A percentile compares a stretch with the other conserved stretches of the same genome.
These are phyloP conservation scores for Trichomycterus rosablanca DNA, from an alignment of 2,113 vertebrate genomes.

Conservation along the genomic window DNA sequence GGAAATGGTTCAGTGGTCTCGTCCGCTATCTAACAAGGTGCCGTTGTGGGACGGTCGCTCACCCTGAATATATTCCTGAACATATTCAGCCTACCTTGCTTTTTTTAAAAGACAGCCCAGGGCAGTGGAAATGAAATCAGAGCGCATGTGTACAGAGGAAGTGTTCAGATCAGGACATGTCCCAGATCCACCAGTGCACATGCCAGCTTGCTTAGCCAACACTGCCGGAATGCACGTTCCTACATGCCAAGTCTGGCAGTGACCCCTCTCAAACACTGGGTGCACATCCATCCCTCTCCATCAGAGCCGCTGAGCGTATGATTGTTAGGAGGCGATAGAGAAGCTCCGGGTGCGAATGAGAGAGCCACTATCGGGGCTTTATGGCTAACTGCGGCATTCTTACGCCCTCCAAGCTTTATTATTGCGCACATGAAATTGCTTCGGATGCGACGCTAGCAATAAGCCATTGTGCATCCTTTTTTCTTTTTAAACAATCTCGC, in stretches of 20 bases:
- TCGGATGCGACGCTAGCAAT: constrained; percentile 33
- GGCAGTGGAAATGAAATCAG: neutral
- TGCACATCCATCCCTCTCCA: constrained; percentile 5
- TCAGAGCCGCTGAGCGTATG: constrained; percentile 16
- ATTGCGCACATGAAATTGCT: constrained; percentile 38
- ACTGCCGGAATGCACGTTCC: constrained; percentile 4
- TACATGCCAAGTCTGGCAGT: constrained; percentile 5
- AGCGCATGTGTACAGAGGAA: neutral
- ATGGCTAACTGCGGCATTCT: constrained; percentile 39
- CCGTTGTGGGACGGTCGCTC: neutral
- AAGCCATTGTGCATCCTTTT: constrained; percentile 20
- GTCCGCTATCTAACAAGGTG: constrained; percentile 42
- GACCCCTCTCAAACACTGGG: neutral
- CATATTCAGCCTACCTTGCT: neutral
- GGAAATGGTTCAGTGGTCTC: constrained; percentile 39
- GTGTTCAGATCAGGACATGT: neutral
- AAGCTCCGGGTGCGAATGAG: constrained; percentile 6
- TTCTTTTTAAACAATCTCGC: constrained; percentile 27
- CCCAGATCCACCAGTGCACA: constrained; percentile 5
- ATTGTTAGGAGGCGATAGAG: constrained; percentile 16
- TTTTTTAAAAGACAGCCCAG: too few species aligned
- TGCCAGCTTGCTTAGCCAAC: constrained; percentile 19
- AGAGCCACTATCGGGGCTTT: constrained; percentile 29
- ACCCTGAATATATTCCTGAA: neutral
- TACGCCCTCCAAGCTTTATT: constrained; percentile 37